phyloP scores from a whole-genome alignment of 2,888 invertebrate genomes.

The Malachius bipustulatus region DNA sequence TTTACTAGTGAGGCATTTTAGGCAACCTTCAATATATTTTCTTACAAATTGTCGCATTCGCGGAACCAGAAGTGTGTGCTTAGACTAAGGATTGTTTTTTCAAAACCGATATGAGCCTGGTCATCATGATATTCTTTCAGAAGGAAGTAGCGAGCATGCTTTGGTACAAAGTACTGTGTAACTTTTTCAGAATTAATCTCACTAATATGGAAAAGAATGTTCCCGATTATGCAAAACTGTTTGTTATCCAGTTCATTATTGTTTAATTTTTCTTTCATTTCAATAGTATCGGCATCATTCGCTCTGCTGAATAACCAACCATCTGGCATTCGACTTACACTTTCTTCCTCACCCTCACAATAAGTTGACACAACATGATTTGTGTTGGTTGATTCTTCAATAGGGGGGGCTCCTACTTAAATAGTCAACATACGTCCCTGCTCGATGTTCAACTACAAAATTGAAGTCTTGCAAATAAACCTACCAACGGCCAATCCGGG shows the following conservation, averaged over 20 bases:
- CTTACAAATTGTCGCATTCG: slow-evolving; percentile 9
- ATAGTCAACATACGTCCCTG: no score
- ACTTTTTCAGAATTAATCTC: slow-evolving; percentile 5
- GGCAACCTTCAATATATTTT: slow-evolving; percentile 10
- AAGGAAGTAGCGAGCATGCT: slow-evolving; percentile 6
- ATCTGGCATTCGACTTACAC: slow-evolving; percentile 6
- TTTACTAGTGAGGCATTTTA: slow-evolving; percentile 11
- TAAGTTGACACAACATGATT: background rate
- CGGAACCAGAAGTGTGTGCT: slow-evolving; percentile 7
- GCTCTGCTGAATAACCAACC: slow-evolving; percentile 4
- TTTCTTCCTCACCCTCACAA: slow-evolving; percentile 3
- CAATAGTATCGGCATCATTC: slow-evolving; percentile 6
- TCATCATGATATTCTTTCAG: slow-evolving; percentile 7
- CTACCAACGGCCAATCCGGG: slow-evolving; percentile 2
- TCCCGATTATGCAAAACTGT: slow-evolving; percentile 6
- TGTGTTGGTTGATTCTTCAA: background rate
- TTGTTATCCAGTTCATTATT: slow-evolving; percentile 5
- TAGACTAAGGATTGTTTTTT: slow-evolving; percentile 6
- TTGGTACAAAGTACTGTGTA: slow-evolving; percentile 7
- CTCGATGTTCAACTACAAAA: slow-evolving; percentile 2
- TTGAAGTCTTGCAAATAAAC: background rate
- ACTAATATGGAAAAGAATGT: slow-evolving; percentile 6
- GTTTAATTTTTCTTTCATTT: slow-evolving; percentile 7
- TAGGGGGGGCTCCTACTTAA: no score
- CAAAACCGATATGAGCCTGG: slow-evolving; percentile 6